Conservation (phyloP, 2,888 invertebrate genomes). For the Bugula neritina region DNA sequence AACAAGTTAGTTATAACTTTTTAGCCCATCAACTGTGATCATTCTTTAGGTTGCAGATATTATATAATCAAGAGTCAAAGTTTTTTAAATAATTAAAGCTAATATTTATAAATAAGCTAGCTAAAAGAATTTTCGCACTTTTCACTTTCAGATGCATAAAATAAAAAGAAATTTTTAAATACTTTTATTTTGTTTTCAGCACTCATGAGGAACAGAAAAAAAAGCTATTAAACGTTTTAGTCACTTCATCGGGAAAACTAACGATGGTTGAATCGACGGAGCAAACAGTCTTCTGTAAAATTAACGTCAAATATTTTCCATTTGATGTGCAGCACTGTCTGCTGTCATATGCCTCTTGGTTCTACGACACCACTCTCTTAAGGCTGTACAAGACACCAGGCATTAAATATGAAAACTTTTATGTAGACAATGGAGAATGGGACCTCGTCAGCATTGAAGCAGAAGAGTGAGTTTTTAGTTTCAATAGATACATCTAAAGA, state of each 20-base stretch:
- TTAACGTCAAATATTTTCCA: constrained; percentile 53
- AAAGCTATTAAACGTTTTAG: constrained; percentile 52
- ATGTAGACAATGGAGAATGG: constrained; percentile 61
- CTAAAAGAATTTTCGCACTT: no score
- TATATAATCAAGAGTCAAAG: no score
- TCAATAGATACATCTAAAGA: no score
- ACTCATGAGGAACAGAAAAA: background rate
- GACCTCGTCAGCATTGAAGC: constrained; percentile 57
- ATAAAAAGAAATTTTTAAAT: no score
- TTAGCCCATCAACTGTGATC: no score
- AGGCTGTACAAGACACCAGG: constrained; percentile 51
- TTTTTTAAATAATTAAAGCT: no score
- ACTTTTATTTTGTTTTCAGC: no score
- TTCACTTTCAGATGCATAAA: no score
- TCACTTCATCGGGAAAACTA: constrained; percentile 57
- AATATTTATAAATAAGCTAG: no score
- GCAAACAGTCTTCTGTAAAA: constrained; percentile 58
- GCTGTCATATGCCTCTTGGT: constrained; percentile 50
- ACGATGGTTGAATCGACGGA: constrained; percentile 60
- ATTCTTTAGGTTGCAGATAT: no score
- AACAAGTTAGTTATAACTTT: no score
- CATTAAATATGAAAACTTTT: constrained; percentile 57
- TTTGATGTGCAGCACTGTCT: constrained; percentile 51
- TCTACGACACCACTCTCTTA: constrained; percentile 47
- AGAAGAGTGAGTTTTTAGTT: no score